Conservation (phyloP, 2,888 invertebrate species). For the Sinodicranocentrus sp. region DNA sequence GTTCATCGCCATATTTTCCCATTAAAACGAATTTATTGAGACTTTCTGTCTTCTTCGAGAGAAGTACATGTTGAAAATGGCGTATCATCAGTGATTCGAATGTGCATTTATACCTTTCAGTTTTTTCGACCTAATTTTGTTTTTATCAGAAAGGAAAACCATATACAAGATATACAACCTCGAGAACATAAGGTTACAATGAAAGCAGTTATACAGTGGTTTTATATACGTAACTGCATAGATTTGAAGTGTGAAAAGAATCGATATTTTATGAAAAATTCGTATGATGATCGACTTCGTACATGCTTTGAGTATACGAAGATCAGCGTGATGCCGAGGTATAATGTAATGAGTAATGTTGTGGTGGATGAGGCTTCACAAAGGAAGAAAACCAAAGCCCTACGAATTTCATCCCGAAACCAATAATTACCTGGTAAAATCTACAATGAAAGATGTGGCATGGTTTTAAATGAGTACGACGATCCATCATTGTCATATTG, state of each 20-base stretch:
- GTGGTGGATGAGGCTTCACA: conserved; percentile 8
- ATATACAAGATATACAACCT: neutral
- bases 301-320: too few species aligned
- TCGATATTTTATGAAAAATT: too few species aligned
- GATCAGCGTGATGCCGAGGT: neutral
- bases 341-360: neutral
- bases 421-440: neutral
- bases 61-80: neutral
- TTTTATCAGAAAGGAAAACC: conserved; percentile 18
- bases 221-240: too few species aligned
- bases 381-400: too few species aligned
- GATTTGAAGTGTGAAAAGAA: too few species aligned
- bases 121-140: conserved; percentile 25
- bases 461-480: too few species aligned
- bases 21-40: conserved; percentile 10
- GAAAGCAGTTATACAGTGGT: too few species aligned
- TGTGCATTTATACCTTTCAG: neutral
- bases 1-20: conserved; percentile 3
- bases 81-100: neutral
- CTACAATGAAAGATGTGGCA: neutral
- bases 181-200: too few species aligned
- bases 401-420: neutral
- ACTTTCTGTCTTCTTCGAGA: conserved; percentile 8
- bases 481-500: too few species aligned
- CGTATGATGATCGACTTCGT: too few species aligned